These are phyloP conservation scores for Sebastes trivittatus DNA, from an alignment of 2,797 vertebrate genomes.

Conservation along the genomic window DNA sequence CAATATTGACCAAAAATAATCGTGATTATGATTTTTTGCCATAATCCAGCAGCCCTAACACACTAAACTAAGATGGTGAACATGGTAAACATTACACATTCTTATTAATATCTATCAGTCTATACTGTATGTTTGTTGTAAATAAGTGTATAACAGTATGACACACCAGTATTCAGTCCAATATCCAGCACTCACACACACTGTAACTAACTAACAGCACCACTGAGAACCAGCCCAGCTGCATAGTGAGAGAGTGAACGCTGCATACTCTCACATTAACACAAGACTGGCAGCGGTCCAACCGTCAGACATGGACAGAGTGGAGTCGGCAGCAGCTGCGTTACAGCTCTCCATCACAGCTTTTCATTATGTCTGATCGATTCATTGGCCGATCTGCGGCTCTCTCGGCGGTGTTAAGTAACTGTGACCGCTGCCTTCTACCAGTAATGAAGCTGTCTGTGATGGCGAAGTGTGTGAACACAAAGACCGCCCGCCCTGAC, in stretches of 20 bases:
- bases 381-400: conserved; percentile 18
- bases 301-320: conserved; percentile 23
- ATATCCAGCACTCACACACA: not conserved
- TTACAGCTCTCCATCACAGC: conserved; percentile 48
- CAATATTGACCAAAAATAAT: no score
- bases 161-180: not conserved
- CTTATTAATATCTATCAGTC: not conserved
- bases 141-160: not conserved
- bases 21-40: no score
- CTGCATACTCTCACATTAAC: conserved; percentile 39
- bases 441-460: conserved; percentile 34
- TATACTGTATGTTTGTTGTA: not conserved
- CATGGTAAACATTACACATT: not conserved
- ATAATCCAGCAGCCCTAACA: no score
- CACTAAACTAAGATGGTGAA: not conserved
- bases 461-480: conserved; percentile 23
- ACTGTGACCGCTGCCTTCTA: conserved; percentile 10
- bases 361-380: conserved; percentile 53
- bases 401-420: conserved; percentile 33
- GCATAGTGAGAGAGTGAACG: conserved; percentile 24
- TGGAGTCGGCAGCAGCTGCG: conserved; percentile 54
- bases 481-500: conserved; percentile 17
- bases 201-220: conserved; percentile 10
- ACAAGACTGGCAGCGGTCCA: conserved; percentile 24
- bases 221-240: conserved; percentile 20